Evolutionary conservation across 2,797 vertebrate genomes (phyloP).

Genomic region (Synanceia verrucosa): DNA sequence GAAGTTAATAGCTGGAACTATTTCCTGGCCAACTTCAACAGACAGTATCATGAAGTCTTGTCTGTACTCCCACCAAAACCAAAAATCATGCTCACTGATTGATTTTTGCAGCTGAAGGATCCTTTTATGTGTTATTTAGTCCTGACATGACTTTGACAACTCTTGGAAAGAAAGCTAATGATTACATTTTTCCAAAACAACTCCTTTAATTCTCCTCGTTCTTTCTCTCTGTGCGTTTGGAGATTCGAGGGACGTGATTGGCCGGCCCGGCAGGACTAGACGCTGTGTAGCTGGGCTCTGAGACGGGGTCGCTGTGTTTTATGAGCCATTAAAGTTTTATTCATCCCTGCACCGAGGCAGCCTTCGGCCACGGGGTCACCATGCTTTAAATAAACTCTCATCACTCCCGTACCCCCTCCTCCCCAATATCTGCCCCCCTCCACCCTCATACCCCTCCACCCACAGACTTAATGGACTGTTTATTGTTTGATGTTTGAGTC

Average conservation of each 20-base stretch:
- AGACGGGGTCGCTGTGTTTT: constrained; percentile 92
- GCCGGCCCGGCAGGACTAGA: constrained; percentile 49
- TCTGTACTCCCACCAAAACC: not conserved
- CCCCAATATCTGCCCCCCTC: constrained; percentile 58
- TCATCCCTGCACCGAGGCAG: constrained; percentile 95
- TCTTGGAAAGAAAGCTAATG: not conserved
- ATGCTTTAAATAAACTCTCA: constrained; percentile 98
- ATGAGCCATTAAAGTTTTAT: constrained; percentile 99
- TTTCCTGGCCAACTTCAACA: not conserved
- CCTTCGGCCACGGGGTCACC: constrained; percentile 94
- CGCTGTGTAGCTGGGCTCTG: constrained; percentile 45
- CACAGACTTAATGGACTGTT: constrained; percentile 88
- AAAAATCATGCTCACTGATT: not conserved
- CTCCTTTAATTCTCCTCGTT: not conserved
- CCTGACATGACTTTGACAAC: not conserved
- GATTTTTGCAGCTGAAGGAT: not conserved
- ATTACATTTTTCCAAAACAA: not conserved
- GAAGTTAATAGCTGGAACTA: not conserved
- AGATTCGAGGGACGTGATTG: constrained; percentile 72
- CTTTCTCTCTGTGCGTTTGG: constrained; percentile 33
- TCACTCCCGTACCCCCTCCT: constrained; percentile 84
- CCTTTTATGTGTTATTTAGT: not conserved
- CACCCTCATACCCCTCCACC: constrained; percentile 39
- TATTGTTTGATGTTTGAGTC: constrained; percentile 90
- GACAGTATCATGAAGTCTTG: not conserved